Base-by-base conservation (phyloP, 2,888 invertebrate species). In the Drosophila suboccidentalis region DNA sequence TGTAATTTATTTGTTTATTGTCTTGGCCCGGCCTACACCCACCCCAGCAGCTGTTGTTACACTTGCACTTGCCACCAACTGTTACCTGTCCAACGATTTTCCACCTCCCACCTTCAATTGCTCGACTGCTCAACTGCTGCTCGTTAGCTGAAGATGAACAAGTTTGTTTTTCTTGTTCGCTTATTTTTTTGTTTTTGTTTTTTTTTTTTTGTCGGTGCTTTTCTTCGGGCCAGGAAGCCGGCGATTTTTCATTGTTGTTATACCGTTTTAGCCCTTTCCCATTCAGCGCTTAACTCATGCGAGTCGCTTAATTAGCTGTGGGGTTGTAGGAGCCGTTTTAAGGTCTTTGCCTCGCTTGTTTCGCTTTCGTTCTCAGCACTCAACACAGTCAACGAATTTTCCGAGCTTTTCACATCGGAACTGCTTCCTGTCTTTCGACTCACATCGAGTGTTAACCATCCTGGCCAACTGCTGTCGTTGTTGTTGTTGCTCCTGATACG, bases 1-100 rank as follows among this genome's bases (percentile, higher is more conserved):
- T 87, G 86, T 87, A 87, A 87, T 87, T 87, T 87, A 87, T 87
- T 89, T 87, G 86, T 82, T 89, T 87, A 87, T 87, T 87, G 90
- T 89, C 80, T 88, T 29, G 41, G 36, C 26, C 47, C 47, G 29
- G 47, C 58, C 47, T 72, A 74, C 70, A 53, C 38, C 57, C 44
- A 36, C 72, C 61, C 75, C 75, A 73, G 73, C 75, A 78, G 76
- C 69, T 55, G 85, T 71, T 85, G 85, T 80, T 87, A 87, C 88
- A 89, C 88, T 89, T 86, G 86, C 89, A 89, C 86, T 89, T 87
- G 89, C 82, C 71, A 71, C 39, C 54, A 41, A 43, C 58, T 47
- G 47, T 54, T 55, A 63, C 53, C 57, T 59, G 53, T 61, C 49
- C 46, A 58, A 49, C 49, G 26, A 60, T 57, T 57, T 65, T 41